phyloP scores from a whole-genome alignment of 2,888 invertebrate species.

The Malthinus seriepunctatus region DNA sequence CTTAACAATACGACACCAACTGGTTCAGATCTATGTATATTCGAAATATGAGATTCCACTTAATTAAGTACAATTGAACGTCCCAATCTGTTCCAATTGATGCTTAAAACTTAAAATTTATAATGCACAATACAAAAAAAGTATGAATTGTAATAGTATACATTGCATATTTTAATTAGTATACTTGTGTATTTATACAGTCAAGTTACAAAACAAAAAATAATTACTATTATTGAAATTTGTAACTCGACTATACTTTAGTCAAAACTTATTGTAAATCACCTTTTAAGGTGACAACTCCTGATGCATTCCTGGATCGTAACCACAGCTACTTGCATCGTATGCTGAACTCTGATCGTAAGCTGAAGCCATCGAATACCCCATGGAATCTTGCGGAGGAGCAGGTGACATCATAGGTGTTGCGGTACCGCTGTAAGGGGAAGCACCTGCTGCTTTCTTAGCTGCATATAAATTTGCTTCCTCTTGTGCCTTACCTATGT shows the following conservation, averaged over 20 bases:
- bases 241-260: neutral
- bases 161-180: conserved; percentile 38
- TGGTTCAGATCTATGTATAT: conserved; percentile 18
- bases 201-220: too few relatives aligned
- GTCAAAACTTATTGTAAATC: conserved; percentile 2
- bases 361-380: conserved; percentile 90
- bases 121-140: conserved; percentile 38
- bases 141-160: conserved; percentile 34
- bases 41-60: neutral
- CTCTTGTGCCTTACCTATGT: conserved; percentile 99
- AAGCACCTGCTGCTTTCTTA: conserved; percentile 90
- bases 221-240: too few relatives aligned
- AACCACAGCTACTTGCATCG: conserved; percentile 88
- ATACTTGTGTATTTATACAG: conserved; percentile 37
- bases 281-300: conserved; percentile 66
- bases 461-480: conserved; percentile 99
- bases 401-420: conserved; percentile 96
- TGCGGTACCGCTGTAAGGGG: conserved; percentile 79
- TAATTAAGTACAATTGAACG: conserved; percentile 1
- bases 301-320: conserved; percentile 88
- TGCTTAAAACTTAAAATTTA: conserved; percentile 20
- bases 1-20: conserved; percentile 25
- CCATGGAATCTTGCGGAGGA: conserved; percentile 90
- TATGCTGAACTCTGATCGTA: conserved; percentile 88
- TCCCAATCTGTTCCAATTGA: conserved; percentile 18